Base-by-base conservation (phyloP, 2,797 vertebrate genomes). In the Pteronotus mesoamericanus region DNA sequence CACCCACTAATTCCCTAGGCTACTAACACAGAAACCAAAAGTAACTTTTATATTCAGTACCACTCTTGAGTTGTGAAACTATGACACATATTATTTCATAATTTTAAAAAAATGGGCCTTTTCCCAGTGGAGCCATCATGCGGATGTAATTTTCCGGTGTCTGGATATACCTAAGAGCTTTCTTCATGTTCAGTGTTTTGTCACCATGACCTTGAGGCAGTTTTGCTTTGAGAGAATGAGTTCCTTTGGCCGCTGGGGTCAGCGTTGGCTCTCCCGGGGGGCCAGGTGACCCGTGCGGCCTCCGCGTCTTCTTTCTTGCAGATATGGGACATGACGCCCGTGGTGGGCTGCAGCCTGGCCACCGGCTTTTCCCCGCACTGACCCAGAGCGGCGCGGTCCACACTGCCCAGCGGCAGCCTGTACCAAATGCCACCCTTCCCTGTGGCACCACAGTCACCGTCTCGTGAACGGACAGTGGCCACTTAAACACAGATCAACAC, bases 261-360 rank as follows among this genome's bases (percentile, higher is more conserved):
- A 8, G 14, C 0, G 9, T 19, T 57, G 46, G 24, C 21, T n/a
- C 18, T 46, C 55, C 9, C 9, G 1, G 0, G 32, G 6, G 91
- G 21, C 42, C 21, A 24, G 0, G 0, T 59, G 59, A 29, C 8
- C 29, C 16, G 21, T 3, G 59, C 0, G 34, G 6, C 88, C 77
- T 74, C 94, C 92, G 39, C 8, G 0, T 72, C 90, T 94, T 22
- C 4, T 96, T 97, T 78, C 89, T 97, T 98, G 29, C 95, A 99
- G 99, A 99, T 99, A 96, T 99, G 99, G 99, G 99, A 99, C 98
- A 99, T 99, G 99, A 99, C 99, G 0, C 99, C 99, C 87, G 99
- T 99, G 98, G 99, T 99, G 98, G 99, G 99, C 98, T 99, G 99
- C 98, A 99, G 99, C 98, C 98, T 99, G 98, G 99, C 99, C 92